phyloP scores from a whole-genome alignment of 2,888 invertebrate genomes.

The Adelphocoris suturalis region DNA sequence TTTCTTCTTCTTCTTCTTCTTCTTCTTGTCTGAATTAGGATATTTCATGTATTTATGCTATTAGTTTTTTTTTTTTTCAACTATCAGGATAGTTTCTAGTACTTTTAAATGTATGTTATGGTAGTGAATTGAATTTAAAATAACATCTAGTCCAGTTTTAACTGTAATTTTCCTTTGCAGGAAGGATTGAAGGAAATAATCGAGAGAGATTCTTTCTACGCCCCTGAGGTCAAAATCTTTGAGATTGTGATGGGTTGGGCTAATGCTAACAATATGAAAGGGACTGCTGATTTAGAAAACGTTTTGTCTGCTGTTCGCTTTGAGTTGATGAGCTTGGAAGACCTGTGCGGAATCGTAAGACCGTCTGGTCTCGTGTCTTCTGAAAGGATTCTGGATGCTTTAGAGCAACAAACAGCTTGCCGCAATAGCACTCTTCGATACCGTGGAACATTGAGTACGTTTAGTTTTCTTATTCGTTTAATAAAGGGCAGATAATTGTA shows the following conservation, averaged over 20 bases:
- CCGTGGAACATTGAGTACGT: conserved; percentile 87
- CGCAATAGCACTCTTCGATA: conserved; percentile 88
- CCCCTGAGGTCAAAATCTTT: conserved; percentile 97
- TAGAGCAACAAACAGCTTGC: conserved; percentile 89
- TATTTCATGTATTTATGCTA: too few species aligned
- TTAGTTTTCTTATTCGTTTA: background rate
- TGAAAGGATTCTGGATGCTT: conserved; percentile 95
- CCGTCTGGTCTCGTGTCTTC: conserved; percentile 92
- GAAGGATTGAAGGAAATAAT: conserved; percentile 91
- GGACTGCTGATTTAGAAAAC: conserved; percentile 65
- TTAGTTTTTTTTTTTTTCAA: too few species aligned
- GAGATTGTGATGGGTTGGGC: conserved; percentile 93
- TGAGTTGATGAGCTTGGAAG: conserved; percentile 92
- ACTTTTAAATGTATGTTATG: too few species aligned
- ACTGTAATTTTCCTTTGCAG: conserved; percentile 78
- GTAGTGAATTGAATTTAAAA: too few species aligned
- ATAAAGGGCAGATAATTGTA: background rate
- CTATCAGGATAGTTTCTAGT: too few species aligned
- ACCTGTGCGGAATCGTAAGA: conserved; percentile 92
- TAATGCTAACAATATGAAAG: conserved; percentile 83
- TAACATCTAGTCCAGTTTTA: background rate
- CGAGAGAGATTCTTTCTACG: conserved; percentile 96
- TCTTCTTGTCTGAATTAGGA: too few species aligned
- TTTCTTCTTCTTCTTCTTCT: too few species aligned
- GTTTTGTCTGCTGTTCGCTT: conserved; percentile 81